phyloP scores from a whole-genome alignment of 2,888 invertebrate species.

The Chrysodeixis includens region DNA sequence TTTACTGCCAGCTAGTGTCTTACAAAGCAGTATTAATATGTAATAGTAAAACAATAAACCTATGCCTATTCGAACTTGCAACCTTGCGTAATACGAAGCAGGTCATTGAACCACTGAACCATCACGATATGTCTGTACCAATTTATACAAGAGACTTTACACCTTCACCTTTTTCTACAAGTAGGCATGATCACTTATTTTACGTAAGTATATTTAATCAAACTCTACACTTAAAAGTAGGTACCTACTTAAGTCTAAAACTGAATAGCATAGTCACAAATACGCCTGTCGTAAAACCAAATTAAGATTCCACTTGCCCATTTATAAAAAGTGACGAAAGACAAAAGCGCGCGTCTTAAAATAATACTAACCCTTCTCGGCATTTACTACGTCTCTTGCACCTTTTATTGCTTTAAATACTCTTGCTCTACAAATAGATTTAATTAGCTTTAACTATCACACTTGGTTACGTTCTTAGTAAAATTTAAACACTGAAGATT shows the following conservation, averaged over 20 bases:
- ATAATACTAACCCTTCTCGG: constrained; percentile 1
- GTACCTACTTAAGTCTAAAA: background rate
- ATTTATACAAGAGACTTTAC: background rate
- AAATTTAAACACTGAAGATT: background rate
- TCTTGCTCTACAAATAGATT: constrained; percentile 4
- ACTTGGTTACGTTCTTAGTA: background rate
- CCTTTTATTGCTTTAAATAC: constrained; percentile 1
- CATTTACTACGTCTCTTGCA: background rate
- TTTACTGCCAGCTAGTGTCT: too few relatives aligned
- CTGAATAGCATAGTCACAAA: background rate
- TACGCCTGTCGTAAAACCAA: background rate
- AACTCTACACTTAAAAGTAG: background rate
- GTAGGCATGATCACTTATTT: too few relatives aligned
- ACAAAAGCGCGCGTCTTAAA: background rate
- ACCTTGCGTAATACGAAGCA: background rate
- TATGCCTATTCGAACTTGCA: background rate
- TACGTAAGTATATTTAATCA: background rate
- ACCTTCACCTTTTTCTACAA: too few relatives aligned
- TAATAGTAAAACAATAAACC: too few relatives aligned
- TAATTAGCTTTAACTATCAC: constrained; percentile 2
- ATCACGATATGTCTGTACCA: background rate
- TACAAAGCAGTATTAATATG: too few relatives aligned
- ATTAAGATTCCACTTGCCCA: background rate
- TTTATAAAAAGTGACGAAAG: background rate
- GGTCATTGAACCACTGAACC: background rate